Percentiles rank a stretch among this genome's conserved stretches.
Conservation (phyloP, 2,797 vertebrate genomes). For the Scleropages formosus region DNA sequence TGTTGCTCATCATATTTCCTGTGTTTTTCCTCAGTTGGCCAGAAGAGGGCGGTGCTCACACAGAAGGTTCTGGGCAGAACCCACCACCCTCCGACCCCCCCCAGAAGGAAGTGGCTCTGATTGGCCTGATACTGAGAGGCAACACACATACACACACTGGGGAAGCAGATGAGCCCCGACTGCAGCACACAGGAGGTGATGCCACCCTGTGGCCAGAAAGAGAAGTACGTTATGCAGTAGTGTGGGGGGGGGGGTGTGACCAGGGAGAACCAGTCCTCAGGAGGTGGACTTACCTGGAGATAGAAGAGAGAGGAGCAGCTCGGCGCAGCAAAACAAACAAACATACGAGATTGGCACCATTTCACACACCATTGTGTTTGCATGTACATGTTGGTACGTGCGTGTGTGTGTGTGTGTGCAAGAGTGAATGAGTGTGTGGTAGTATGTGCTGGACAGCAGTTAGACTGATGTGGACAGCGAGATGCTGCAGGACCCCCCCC, state of each 20-base stretch:
- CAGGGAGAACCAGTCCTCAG: constrained; percentile 22
- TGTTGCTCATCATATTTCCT: too few relatives aligned
- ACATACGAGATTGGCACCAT: background rate
- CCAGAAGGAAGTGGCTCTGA: background rate
- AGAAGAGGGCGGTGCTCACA: constrained; percentile 25
- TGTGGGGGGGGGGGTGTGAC: background rate
- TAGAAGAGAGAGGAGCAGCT: constrained; percentile 12
- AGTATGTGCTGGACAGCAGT: too few relatives aligned
- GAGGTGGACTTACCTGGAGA: constrained; percentile 30
- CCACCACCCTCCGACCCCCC: too few relatives aligned
- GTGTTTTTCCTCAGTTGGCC: background rate
- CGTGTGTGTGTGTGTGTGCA: background rate
- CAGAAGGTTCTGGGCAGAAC: background rate
- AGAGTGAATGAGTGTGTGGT: too few relatives aligned
- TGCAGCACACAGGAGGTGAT: background rate
- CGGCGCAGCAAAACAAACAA: constrained; percentile 4
- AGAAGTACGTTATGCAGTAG: constrained; percentile 31
- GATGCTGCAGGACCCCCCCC: too few relatives aligned
- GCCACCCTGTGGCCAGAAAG: too few relatives aligned
- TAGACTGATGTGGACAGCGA: too few relatives aligned
- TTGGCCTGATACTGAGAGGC: background rate
- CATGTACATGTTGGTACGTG: background rate
- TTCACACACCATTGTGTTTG: background rate
- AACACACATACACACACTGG: background rate
- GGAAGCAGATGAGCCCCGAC: too few relatives aligned